Conservation (phyloP, 1,140 invertebrate species). For the Apis cerana region DNA sequence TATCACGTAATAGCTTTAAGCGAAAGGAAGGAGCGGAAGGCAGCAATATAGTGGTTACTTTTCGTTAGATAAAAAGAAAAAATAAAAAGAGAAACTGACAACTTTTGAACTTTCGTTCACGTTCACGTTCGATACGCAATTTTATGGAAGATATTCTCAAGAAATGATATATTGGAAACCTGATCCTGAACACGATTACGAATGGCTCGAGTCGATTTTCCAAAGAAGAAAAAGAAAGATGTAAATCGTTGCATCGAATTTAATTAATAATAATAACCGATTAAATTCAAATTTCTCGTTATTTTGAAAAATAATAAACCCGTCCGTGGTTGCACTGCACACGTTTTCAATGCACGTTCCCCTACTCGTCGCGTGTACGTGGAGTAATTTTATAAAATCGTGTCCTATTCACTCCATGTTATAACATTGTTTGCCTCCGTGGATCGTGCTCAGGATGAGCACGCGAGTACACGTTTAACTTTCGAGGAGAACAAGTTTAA, state of each 20-base stretch:
- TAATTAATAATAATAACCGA: background rate
- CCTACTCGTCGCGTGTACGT: background rate
- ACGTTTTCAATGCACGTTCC: too few species aligned
- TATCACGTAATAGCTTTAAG: background rate
- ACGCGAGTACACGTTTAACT: conserved; percentile 5
- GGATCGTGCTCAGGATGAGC: background rate
- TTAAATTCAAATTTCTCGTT: background rate
- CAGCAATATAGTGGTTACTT: background rate
- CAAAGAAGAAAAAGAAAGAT: too few species aligned
- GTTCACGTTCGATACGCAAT: background rate
- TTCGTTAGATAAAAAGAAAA: background rate
- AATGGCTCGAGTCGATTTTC: background rate
- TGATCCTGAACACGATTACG: background rate
- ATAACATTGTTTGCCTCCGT: background rate
- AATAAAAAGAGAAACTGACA: background rate
- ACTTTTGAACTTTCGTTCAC: background rate
- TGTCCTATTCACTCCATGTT: background rate
- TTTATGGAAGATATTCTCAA: background rate
- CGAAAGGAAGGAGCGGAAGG: background rate
- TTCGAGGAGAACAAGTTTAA: conserved; percentile 13
- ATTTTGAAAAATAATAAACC: too few species aligned
- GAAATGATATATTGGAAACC: too few species aligned
- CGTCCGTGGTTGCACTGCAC: too few species aligned
- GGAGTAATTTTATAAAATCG: background rate
- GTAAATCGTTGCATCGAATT: background rate